Base-by-base conservation (phyloP, 2,113 vertebrate species). In the Pteruthius melanotis region DNA sequence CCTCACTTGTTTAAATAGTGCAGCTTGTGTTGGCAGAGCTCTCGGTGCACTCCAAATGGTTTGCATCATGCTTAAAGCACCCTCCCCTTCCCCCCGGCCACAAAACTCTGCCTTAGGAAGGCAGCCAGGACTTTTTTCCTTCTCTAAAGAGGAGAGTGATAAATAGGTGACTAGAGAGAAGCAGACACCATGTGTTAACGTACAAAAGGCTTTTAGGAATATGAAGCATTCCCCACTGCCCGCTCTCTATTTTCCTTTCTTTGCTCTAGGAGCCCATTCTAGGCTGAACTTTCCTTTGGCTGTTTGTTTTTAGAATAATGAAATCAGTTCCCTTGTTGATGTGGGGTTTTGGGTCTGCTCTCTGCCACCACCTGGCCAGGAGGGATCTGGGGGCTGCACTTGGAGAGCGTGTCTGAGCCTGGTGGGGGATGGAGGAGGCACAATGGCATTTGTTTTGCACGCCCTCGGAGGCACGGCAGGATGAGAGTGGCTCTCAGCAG, bases 1-100 rank as follows among this genome's bases (percentile, higher is more conserved):
- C 99, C 99, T 99, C 98, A 99, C 99, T 99, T 99, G 98, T 99
- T 99, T 99, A 99, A 99, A 99, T 99, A 99, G 99, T 99, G 98
- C 99, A 99, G 99, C 98, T 99, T 99, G 99, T 99, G 98, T 99
- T 99, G 99, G 99, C 99, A 99, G 98, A 96, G 98, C 98, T 98
- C 98, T 97, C 97, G 64, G 98, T 99, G 98, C 96, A 97, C 98
- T 99, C 99, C 99, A 99, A 99, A 99, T 99, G 99, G 99, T 99
- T 99, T 99, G 99, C 99, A 99, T 99, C 99, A 99, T 98, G 98
- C 99, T 99, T 99, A 98, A 98, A 98, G 98, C 98, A 98, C 98
- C 98, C 98, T 98, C 97, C 98, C 98, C 97, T 97, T 95, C 97
- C 97, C 95, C 97, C 97, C 97, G 77, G 96, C 98, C 97, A 96